Percentiles rank a stretch among this genome's conserved stretches.
phyloP scores from a whole-genome alignment of 2,113 vertebrate species.

The Seriola quinqueradiata region DNA sequence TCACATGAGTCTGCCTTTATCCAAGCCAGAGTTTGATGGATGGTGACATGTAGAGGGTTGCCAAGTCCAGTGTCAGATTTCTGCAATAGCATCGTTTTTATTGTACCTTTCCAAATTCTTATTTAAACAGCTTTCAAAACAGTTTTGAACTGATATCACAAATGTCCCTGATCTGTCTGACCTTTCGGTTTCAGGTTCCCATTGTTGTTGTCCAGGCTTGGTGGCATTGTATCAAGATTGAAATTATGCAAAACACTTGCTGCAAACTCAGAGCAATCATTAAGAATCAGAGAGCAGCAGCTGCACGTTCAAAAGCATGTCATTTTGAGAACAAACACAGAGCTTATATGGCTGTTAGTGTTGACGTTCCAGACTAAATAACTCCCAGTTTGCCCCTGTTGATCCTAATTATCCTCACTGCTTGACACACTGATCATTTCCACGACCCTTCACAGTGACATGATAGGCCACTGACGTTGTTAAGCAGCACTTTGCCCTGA shows the following conservation, averaged over 20 bases:
- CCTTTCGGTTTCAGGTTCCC: background rate
- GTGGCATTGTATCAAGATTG: background rate
- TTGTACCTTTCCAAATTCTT: slow-evolving; percentile 2
- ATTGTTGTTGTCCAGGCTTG: background rate
- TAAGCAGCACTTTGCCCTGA: slow-evolving; percentile 17
- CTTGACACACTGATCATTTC: slow-evolving; percentile 33
- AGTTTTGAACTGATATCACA: background rate
- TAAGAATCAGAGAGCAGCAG: background rate
- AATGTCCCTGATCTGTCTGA: background rate
- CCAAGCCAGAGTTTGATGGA: slow-evolving; percentile 1
- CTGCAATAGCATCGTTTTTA: background rate
- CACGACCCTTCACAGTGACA: background rate
- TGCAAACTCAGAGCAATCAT: background rate
- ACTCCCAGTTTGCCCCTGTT: slow-evolving; percentile 1
- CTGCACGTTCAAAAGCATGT: background rate
- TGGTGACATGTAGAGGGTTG: background rate
- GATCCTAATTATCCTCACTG: slow-evolving; percentile 43
- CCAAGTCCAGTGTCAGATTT: slow-evolving; percentile 6
- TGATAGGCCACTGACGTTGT: background rate
- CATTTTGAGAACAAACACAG: background rate
- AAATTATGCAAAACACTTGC: background rate
- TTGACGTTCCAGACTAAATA: background rate
- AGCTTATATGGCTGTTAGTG: background rate
- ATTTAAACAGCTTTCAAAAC: slow-evolving; percentile 36
- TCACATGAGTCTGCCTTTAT: background rate